Percentiles rank a stretch among this genome's conserved stretches.
phyloP scores from a whole-genome alignment of 92 coral and sea anemone species.

The Umimayanthus chanpuru region DNA sequence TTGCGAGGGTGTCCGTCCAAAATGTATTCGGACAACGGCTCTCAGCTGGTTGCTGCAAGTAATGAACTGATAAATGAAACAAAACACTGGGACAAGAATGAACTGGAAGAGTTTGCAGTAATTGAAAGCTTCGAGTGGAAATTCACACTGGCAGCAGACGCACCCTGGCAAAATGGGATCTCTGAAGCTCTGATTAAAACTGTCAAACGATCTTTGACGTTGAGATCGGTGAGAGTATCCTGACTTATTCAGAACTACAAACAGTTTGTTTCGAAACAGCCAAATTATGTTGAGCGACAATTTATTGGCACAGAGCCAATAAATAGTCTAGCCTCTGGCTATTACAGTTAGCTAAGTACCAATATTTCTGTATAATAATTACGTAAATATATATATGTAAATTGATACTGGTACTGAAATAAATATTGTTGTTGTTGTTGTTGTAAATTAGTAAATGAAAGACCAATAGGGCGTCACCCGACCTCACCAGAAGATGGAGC shows the following conservation, averaged over 20 bases:
- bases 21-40: slow-evolving; percentile 56
- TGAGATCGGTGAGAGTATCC: slow-evolving; percentile 45
- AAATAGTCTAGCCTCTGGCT: no score
- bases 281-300: no score
- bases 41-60: slow-evolving; percentile 64
- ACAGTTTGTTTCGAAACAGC: slow-evolving; percentile 63
- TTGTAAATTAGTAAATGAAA: slow-evolving; percentile 50
- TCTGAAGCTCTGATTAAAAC: slow-evolving; percentile 63
- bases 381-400: no score
- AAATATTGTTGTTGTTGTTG: no score
- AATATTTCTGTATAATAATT: no score
- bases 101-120: slow-evolving; percentile 60
- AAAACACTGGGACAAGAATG: slow-evolving; percentile 53
- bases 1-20: slow-evolving; percentile 53
- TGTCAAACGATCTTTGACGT: slow-evolving; percentile 49
- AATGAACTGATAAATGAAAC: slow-evolving; percentile 46
- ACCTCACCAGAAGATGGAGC: slow-evolving; percentile 54
- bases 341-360: no score
- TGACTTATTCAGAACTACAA: slow-evolving; percentile 60
- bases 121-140: slow-evolving; percentile 59
- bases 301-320: no score
- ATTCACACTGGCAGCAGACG: slow-evolving; percentile 62
- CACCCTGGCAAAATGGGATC: slow-evolving; percentile 70
- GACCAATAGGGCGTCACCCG: slow-evolving; percentile 64
- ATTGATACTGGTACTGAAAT: no score